Conservation (phyloP, 2,797 vertebrate genomes). For the Liasis olivaceus region DNA sequence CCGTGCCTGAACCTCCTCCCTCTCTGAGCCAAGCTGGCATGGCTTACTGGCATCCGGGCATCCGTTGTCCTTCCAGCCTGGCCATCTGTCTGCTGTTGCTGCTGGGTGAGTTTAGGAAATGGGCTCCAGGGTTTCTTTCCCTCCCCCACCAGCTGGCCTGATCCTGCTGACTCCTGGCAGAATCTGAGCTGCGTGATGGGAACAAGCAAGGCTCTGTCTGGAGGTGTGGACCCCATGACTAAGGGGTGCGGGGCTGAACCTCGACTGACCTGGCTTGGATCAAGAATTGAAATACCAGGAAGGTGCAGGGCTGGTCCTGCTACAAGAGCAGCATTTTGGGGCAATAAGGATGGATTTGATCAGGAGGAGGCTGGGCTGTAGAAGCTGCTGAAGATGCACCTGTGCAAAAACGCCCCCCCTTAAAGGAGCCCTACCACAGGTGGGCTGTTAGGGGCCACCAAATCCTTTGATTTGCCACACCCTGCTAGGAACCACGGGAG, state of each 20-base stretch:
- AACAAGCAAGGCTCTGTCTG: background rate
- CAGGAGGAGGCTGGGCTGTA: background rate
- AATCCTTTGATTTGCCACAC: background rate
- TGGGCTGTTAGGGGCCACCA: background rate
- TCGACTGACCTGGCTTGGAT: background rate
- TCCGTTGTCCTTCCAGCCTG: background rate
- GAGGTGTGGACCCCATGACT: background rate
- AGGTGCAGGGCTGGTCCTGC: background rate
- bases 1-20: background rate
- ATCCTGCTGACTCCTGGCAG: background rate
- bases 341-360: background rate
- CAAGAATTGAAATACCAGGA: background rate
- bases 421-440: background rate
- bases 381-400: background rate
- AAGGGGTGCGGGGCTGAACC: background rate
- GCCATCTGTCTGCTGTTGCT: background rate
- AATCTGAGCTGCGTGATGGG: background rate
- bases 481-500: background rate
- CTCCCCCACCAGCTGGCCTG: background rate
- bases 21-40: background rate
- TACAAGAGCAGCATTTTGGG: background rate
- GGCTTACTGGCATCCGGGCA: background rate
- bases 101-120: constrained; percentile 13
- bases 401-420: background rate
- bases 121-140: background rate